Evolutionary conservation across 2,113 vertebrate genomes (phyloP).

Genomic region (Melanostigma gelatinosum): DNA sequence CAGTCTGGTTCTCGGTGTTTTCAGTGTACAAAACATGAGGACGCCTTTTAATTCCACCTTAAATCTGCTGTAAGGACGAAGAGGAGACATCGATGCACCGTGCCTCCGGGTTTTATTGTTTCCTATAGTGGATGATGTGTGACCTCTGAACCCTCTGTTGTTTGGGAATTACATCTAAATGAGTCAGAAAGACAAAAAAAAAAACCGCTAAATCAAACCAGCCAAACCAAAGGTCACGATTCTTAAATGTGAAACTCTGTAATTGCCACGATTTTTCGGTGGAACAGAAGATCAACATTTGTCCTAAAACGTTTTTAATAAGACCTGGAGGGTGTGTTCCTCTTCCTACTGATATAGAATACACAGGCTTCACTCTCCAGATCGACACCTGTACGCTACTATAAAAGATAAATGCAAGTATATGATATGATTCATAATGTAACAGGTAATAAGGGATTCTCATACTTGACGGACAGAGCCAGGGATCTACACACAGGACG

Average conservation of each 20-base stretch:
- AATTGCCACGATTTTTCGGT: neutral
- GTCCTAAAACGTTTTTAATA: neutral
- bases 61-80: neutral
- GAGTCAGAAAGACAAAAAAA: neutral
- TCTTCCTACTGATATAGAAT: neutral
- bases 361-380: neutral
- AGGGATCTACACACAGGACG: too few species aligned
- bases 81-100: neutral
- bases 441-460: too few species aligned
- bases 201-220: neutral
- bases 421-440: neutral
- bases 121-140: neutral
- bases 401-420: neutral
- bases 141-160: neutral
- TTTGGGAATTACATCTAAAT: neutral
- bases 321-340: constrained; percentile 14
- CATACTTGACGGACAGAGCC: too few species aligned
- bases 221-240: neutral
- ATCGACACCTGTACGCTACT: neutral
- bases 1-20: constrained; percentile 18
- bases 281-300: neutral
- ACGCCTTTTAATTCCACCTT: constrained; percentile 1
- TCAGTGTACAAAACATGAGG: constrained; percentile 50
- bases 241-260: neutral
- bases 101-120: constrained; percentile 1